A percentile compares a stretch with the other conserved stretches of the same genome.
These are phyloP conservation scores for Phrynosoma platyrhinos DNA, from an alignment of 2,113 vertebrate species.

Conservation along the genomic window DNA sequence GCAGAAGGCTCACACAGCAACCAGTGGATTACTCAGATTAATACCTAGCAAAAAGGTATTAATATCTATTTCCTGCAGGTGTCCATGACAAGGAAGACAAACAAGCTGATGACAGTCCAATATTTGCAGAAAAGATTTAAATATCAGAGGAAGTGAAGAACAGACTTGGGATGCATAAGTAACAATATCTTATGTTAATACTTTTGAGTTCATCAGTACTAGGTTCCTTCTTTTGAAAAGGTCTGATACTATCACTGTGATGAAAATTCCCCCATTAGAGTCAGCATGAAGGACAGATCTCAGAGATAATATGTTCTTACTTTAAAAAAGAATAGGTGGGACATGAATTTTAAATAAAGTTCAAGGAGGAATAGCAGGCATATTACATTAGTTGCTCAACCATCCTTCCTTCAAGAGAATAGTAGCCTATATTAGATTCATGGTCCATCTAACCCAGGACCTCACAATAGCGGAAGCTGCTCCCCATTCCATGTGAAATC, in stretches of 20 bases:
- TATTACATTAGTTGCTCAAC: background rate
- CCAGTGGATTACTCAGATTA: background rate
- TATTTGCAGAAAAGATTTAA: background rate
- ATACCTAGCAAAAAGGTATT: background rate
- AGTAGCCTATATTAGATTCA: background rate
- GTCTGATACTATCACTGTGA: background rate
- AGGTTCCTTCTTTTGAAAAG: background rate
- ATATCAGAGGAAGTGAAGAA: background rate
- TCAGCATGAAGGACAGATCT: background rate
- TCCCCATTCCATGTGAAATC: background rate
- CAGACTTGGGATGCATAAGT: background rate
- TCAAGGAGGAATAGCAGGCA: background rate
- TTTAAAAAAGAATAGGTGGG: background rate
- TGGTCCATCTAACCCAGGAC: background rate
- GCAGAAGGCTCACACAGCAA: background rate
- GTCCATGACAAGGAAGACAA: background rate
- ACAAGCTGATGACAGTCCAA: background rate
- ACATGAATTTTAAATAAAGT: background rate
- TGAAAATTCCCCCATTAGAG: background rate
- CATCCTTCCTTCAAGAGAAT: background rate
- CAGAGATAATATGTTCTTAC: background rate
- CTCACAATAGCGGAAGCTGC: background rate
- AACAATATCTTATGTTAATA: background rate
- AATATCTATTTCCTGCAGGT: background rate
- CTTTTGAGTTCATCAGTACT: background rate